Evolutionary conservation across 2,113 vertebrate species (phyloP), one percentile per base, ranked within the genome.

Genomic region (Callorhinus ursinus): DNA sequence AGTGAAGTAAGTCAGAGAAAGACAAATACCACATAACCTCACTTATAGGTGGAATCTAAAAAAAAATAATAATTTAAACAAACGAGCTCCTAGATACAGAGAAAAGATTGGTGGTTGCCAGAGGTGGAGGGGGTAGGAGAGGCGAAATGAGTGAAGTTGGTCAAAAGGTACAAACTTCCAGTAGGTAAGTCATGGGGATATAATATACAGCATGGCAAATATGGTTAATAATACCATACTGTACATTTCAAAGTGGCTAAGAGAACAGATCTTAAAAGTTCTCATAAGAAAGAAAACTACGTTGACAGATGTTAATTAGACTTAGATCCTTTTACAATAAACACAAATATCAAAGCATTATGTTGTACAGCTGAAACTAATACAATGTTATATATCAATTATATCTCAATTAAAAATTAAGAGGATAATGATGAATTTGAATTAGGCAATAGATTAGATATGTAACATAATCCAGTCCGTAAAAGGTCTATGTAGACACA

Each of bases 381-480:
- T 55, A 79, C 9, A 53, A 77, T 65, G 42, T 51, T 81, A 55
- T n/a, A 46, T 57, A 24, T 36, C 49, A 55, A 65, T 55, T 93
- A 86, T 18, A 55, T 9, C 46, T 77, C 59, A 80, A 36, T 79
- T 46, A 49, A 88, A 84, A 77, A 67, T 59, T 65, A 21, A 87
- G 82, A 93, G 19, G 33, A 93, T 72, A 89, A 95, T 36, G 36
- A 65, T 84, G 71, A 84, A 79, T 36, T 57, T 76, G 1, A 88
- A 61, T 91, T 85, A 71, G 49, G 63, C 87, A 93, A 90, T 1
- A 87, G 21, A 82, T 57, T 42, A 87, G 33, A 95, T 61, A 93
- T n/a, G 5, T 61, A 69, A 93, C 59, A 86, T 63, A 82, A 90
- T 77, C n/a, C 33, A 90, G 55, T 86, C 19, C 0, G 1, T 79